A percentile compares a stretch with the other conserved stretches of the same genome.
Conservation (phyloP, 2,888 invertebrate genomes). For the Diachrysia chrysitis region DNA sequence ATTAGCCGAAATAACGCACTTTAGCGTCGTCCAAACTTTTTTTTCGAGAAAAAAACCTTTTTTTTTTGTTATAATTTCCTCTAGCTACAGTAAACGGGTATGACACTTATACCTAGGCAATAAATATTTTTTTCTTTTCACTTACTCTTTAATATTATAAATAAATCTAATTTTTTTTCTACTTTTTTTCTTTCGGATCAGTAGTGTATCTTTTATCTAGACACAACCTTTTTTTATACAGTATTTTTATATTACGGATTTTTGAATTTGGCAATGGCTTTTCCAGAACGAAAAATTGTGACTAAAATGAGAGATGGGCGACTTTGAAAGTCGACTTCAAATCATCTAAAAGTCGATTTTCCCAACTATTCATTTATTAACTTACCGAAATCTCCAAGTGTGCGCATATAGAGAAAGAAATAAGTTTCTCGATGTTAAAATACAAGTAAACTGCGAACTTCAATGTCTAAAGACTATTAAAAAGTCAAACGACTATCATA, state of each 20-base stretch:
- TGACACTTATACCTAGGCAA: conserved; percentile 82
- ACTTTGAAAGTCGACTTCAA: conserved; percentile 65
- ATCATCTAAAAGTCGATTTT: conserved; percentile 43
- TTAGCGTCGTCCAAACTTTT: conserved; percentile 56
- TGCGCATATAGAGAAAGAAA: conserved; percentile 58
- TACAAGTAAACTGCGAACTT: conserved; percentile 49
- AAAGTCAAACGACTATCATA: conserved; percentile 45
- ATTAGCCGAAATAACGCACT: conserved; percentile 58
- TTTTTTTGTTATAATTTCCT: conserved; percentile 61
- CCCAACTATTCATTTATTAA: conserved; percentile 54
- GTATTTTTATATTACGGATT: conserved; percentile 77
- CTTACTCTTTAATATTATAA: conserved; percentile 80
- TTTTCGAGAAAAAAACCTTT: conserved; percentile 62
- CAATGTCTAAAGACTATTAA: conserved; percentile 59
- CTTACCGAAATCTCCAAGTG: conserved; percentile 52
- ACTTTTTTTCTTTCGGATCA: conserved; percentile 77
- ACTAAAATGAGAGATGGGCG: conserved; percentile 63
- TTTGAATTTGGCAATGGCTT: conserved; percentile 84
- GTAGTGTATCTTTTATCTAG: conserved; percentile 85
- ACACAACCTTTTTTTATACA: conserved; percentile 87
- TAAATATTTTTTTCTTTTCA: conserved; percentile 88
- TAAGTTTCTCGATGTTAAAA: conserved; percentile 56
- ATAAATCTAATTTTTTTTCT: conserved; percentile 84
- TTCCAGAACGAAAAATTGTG: conserved; percentile 67
- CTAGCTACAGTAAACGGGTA: conserved; percentile 86